Base-by-base conservation (phyloP, 2,888 invertebrate genomes). In the Tridacna crocea region DNA sequence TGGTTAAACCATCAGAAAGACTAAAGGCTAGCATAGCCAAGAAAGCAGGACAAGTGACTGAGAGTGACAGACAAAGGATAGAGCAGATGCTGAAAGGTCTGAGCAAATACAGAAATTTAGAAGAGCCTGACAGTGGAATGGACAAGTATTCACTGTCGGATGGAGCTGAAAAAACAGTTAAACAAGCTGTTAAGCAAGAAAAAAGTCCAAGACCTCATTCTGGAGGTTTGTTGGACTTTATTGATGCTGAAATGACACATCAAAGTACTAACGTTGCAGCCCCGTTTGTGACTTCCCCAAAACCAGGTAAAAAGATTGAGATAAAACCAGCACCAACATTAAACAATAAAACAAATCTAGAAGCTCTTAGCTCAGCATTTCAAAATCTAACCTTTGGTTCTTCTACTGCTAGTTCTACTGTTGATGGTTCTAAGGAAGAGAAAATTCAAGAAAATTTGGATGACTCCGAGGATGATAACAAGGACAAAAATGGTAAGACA, bases 11-110 rank as follows among this genome's bases (percentile, higher is more conserved):
- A 1, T 47, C 84, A 26, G 80, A 79, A 17, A 70, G 72, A 61
- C 58, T 79, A 13, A 70, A 78, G 55, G 65, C 66, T 17, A 80
- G 72, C 55, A 58, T 72, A 17, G 63, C 76, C 8, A 72, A 73
- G 13, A 84, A 76, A 19, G 19, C 66, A 8, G 78, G 75, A 24
- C 48, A 72, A 24, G 47, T 81, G 8, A 77, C 74, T 11, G 63
- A 81, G 13, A 73, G 61, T 24, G 84, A 84, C 46, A 85, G 65
- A 27, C n/a, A 26, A 8, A 77, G 79, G 24, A 73, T 81, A 26
- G 63, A 58, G 0, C 73, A 77, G 58, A 82, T 77, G 80, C 68
- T 79, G 47, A 80, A 72, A 78, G 80, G 80, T 24, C 47, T 75
- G 47, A 77, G 55, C 61, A 83, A 77, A 46, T 84, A 76, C 72